Percentiles rank a stretch among this genome's conserved stretches.
Evolutionary conservation across 2,888 invertebrate species (phyloP).

Genomic region (Nomada flava): DNA sequence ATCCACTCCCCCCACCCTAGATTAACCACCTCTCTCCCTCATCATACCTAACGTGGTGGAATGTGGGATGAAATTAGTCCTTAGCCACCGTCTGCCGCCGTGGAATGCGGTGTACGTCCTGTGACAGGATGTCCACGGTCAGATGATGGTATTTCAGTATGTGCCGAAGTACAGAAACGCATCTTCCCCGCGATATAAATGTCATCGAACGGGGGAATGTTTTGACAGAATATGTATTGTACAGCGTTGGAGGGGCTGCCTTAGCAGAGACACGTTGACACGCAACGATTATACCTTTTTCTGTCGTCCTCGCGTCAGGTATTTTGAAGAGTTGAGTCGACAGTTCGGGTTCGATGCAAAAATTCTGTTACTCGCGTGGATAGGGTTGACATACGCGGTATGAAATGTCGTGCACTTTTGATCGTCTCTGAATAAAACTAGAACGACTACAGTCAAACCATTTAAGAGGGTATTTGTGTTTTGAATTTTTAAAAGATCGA

Average conservation of each 20-base stretch:
- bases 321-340: not conserved
- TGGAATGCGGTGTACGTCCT: slow-evolving; percentile 67
- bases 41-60: slow-evolving; percentile 65
- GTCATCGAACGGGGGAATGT: slow-evolving; percentile 48
- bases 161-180: slow-evolving; percentile 54
- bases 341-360: slow-evolving; percentile 10
- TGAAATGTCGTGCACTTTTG: slow-evolving; percentile 21
- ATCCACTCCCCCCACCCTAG: not conserved
- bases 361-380: not conserved
- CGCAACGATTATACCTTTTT: slow-evolving; percentile 29
- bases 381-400: not conserved
- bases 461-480: not conserved
- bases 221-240: slow-evolving; percentile 38
- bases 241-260: slow-evolving; percentile 15
- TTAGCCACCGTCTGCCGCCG: slow-evolving; percentile 64
- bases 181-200: slow-evolving; percentile 65
- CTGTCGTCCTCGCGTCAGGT: too few relatives aligned
- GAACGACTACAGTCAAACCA: not conserved
- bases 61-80: slow-evolving; percentile 72
- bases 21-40: slow-evolving; percentile 10
- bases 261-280: slow-evolving; percentile 40
- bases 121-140: slow-evolving; percentile 62
- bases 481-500: not conserved
- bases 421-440: not conserved
- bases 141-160: slow-evolving; percentile 63